Evolutionary conservation across 1,140 invertebrate species (phyloP), one percentile per base, ranked within the genome.

Genomic region (Drosophila gunungcola): DNA sequence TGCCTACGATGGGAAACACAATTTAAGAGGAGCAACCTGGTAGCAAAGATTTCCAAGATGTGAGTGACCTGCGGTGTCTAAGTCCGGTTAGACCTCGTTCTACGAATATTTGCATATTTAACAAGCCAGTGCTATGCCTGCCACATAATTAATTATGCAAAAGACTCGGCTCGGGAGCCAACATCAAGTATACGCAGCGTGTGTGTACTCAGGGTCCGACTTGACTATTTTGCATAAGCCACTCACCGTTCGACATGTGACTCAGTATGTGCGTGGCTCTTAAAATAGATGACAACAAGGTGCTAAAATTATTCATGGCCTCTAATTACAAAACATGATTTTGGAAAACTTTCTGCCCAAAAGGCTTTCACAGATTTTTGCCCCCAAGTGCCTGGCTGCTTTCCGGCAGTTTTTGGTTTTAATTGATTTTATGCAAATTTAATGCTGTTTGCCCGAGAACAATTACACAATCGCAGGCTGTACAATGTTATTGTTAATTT

Each of bases 131-230:
- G 76, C 63, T 63, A 58, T 65, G 79, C 64, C 63, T 73, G 83
- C 80, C 83, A 83, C 84, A 83, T 88, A 89, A 88, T 88, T 88
- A 88, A 88, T 89, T 88, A 88, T 88, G 83, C 83, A 88, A 88
- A 83, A 80, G 83, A 74, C 76, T 70, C 52, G 67, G 75, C 52
- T 41, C 51, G 58, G 63, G 48, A 67, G 53, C 74, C 36, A 61
- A 74, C 72, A 84, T 84, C 62, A 84, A 81, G 82, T 68, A 86
- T 86, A 86, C 83, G 82, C 74, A 82, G 38, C 43, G 78, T 78
- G 61, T 70, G 67, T 39, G 38, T 41, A 48, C 49, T 29, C 11
- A 27, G 65, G 62, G 67, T 69, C 78, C 67, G 67, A 48, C 62
- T 43, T 27, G 61, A 83, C 83, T 89, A 80, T 62, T 88, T 88